Conservation (phyloP, 1,140 invertebrate species). For the Brachionus plicatilis region DNA sequence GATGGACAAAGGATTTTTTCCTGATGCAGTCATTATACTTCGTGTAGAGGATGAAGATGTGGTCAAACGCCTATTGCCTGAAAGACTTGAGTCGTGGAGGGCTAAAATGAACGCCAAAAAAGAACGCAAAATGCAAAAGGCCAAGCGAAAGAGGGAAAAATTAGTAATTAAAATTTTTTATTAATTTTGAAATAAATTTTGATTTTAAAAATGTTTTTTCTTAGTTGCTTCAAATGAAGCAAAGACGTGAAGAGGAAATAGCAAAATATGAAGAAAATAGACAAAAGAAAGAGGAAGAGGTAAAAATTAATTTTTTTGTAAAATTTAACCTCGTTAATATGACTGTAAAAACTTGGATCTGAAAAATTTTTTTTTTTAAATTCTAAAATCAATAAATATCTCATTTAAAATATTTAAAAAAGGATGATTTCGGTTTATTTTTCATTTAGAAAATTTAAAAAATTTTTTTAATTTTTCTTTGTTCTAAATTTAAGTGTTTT, state of each 20-base stretch:
- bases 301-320: not conserved
- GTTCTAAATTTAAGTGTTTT: no score
- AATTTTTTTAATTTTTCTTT: no score
- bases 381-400: no score
- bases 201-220: not conserved
- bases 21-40: constrained; percentile 52
- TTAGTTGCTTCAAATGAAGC: constrained; percentile 46
- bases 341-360: no score
- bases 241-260: constrained; percentile 47
- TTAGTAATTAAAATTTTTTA: not conserved
- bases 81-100: constrained; percentile 52
- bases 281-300: constrained; percentile 2
- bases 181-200: not conserved
- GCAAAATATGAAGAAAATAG: constrained; percentile 23
- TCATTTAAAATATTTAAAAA: no score
- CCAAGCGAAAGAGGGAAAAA: constrained; percentile 46
- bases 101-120: constrained; percentile 43
- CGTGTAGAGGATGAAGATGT: constrained; percentile 50
- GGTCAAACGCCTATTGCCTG: constrained; percentile 51
- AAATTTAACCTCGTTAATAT: no score
- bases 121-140: constrained; percentile 50
- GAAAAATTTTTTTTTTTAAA: no score
- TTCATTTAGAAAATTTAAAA: no score
- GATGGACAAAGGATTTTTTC: constrained; percentile 52
- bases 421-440: no score